phyloP scores from a whole-genome alignment of 2,113 vertebrate species.

The Sceloporus tristichus region DNA sequence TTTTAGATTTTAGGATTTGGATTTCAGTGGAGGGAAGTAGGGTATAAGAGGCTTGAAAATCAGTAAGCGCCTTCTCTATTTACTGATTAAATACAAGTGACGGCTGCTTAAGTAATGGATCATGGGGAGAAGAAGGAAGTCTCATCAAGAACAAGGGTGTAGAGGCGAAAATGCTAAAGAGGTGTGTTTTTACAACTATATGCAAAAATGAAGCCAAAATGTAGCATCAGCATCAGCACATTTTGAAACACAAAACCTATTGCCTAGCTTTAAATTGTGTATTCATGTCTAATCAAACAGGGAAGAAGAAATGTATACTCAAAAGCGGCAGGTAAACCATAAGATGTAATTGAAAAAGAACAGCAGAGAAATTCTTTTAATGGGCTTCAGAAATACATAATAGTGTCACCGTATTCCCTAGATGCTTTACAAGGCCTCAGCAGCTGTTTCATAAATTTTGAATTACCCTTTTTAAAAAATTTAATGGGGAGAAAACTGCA shows the following conservation, averaged over 20 bases:
- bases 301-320: constrained; percentile 31
- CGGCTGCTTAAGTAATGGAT: constrained; percentile 71
- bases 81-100: constrained; percentile 77
- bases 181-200: constrained; percentile 54
- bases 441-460: constrained; percentile 66
- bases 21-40: constrained; percentile 61
- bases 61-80: constrained; percentile 74
- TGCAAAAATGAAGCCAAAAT: constrained; percentile 29
- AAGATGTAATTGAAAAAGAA: constrained; percentile 51
- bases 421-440: constrained; percentile 57
- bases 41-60: constrained; percentile 61
- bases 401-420: constrained; percentile 59
- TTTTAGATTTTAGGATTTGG: constrained; percentile 53
- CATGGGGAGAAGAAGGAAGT: constrained; percentile 74
- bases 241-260: constrained; percentile 44
- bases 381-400: constrained; percentile 53
- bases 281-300: constrained; percentile 61
- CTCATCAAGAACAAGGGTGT: constrained; percentile 72
- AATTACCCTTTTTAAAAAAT: constrained; percentile 55
- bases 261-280: constrained; percentile 34
- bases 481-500: constrained; percentile 53
- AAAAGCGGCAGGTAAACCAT: constrained; percentile 42
- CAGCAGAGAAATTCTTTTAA: constrained; percentile 46
- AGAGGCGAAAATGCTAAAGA: constrained; percentile 30
- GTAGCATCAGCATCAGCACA: constrained; percentile 16